Evolutionary conservation across 2,888 invertebrate genomes (phyloP), one percentile per base, ranked within the genome.

Genomic region (Helobdella robusta): DNA sequence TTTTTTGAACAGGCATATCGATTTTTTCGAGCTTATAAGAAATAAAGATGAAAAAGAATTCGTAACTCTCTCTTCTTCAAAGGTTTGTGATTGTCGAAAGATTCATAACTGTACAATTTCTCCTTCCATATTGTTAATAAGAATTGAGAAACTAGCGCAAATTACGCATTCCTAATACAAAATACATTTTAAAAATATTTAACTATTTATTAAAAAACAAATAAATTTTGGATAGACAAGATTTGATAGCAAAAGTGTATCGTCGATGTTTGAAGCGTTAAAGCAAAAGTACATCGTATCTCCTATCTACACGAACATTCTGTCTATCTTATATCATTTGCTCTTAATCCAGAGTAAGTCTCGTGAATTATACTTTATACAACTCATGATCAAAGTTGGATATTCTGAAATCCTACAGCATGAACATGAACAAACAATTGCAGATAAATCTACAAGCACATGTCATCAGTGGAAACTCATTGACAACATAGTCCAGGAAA

Each of bases 11-110:
- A 83, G 93, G 74, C 97, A 97, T 85, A 86, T 97, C 80, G 95
- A 97, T 79, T 92, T 97, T 81, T 97, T 97, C 82, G 95, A 97
- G 82, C 93, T 95, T 91, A 89, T 94, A 28, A 85, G 95, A 56
- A 89, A 88, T 75, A 94, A 95, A 81, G 97, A 97, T 79, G 97
- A 97, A 79, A 88, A 90, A 74, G 93, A 94, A 77, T 79, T 97
- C 68, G 89, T 91, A 3, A 84, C 91, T 69, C 86, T 89, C 73
- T 92, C 91, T 81, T 90, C 91, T 77, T 86, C 87, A 76, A 82
- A 83, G 74, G 44, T 40, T n/a, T 15, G 44, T 40, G 11, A n/a
- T n/a, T n/a, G n/a, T n/a, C n/a, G n/a, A n/a, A n/a, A n/a, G n/a
- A n/a, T n/a, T n/a, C n/a, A n/a, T n/a, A n/a, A n/a, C n/a, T n/a